Percentiles rank a stretch among this genome's conserved stretches.
These are phyloP conservation scores for Cariama cristata DNA, from an alignment of 2,113 vertebrate genomes.

Conservation along the genomic window DNA sequence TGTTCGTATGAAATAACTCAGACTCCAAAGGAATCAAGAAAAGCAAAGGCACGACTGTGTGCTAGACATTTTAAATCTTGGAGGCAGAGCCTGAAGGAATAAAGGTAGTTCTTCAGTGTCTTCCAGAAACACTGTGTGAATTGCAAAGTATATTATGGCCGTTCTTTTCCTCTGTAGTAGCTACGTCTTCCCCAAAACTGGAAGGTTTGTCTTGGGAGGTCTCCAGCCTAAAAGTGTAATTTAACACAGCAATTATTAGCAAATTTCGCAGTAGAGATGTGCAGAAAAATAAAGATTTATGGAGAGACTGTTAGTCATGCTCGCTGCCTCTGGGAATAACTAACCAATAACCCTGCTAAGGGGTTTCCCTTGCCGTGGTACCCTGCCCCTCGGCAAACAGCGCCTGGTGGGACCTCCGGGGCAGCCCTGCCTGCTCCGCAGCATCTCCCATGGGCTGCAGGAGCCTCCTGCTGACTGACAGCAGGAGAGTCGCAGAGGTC, in stretches of 20 bases:
- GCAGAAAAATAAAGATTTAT: neutral
- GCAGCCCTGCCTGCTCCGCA: neutral
- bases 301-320: accelerated
- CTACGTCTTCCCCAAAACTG: neutral
- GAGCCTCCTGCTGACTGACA: neutral
- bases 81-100: neutral
- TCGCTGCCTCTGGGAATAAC: neutral
- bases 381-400: accelerated
- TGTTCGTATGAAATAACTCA: neutral
- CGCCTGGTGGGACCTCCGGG: accelerated
- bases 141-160: neutral
- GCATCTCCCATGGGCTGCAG: neutral
- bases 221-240: neutral
- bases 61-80: neutral
- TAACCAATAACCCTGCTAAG: neutral
- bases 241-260: neutral
- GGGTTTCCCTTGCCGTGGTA: neutral
- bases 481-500: accelerated
- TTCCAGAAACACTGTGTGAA: neutral
- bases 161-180: neutral
- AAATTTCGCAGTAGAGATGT: neutral
- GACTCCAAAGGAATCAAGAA: neutral
- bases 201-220: neutral
- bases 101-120: neutral
- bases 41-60: neutral